Conservation (phyloP, 2,888 invertebrate genomes). For the Eumerus sabulonum region DNA sequence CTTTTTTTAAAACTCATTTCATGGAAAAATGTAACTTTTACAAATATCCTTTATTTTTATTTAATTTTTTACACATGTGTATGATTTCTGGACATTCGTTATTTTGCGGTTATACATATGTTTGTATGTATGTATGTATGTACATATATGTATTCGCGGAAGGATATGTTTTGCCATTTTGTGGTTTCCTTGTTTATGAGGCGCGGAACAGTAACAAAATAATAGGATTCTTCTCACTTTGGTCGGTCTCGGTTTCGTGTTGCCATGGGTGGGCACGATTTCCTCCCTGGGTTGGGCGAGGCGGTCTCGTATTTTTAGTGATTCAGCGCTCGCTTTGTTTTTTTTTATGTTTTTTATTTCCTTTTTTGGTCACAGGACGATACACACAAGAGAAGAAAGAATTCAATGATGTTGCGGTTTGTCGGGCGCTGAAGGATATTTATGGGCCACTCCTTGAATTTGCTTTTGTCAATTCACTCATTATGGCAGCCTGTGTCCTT, state of each 20-base stretch:
- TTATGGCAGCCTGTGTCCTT: slow-evolving; percentile 12
- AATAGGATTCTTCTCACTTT: slow-evolving; percentile 46
- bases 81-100: slow-evolving; percentile 35
- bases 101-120: slow-evolving; percentile 52
- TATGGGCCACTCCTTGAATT: slow-evolving; percentile 18
- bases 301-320: slow-evolving; percentile 1
- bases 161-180: slow-evolving; percentile 60
- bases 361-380: background rate
- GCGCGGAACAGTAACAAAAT: slow-evolving; percentile 2
- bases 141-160: too few relatives aligned
- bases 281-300: too few relatives aligned
- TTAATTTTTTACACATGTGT: background rate
- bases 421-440: slow-evolving; percentile 22
- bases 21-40: slow-evolving; percentile 63
- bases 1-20: slow-evolving; percentile 25
- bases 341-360: slow-evolving; percentile 1
- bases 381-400: slow-evolving; percentile 10
- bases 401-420: slow-evolving; percentile 54
- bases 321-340: slow-evolving; percentile 40
- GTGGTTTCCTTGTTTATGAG: slow-evolving; percentile 52
- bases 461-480: slow-evolving; percentile 20
- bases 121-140: too few relatives aligned
- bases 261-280: too few relatives aligned
- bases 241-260: slow-evolving; percentile 29
- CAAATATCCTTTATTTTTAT: slow-evolving; percentile 50